Evolutionary conservation across 2,888 invertebrate species (phyloP).

Genomic region (Beris morrisii): DNA sequence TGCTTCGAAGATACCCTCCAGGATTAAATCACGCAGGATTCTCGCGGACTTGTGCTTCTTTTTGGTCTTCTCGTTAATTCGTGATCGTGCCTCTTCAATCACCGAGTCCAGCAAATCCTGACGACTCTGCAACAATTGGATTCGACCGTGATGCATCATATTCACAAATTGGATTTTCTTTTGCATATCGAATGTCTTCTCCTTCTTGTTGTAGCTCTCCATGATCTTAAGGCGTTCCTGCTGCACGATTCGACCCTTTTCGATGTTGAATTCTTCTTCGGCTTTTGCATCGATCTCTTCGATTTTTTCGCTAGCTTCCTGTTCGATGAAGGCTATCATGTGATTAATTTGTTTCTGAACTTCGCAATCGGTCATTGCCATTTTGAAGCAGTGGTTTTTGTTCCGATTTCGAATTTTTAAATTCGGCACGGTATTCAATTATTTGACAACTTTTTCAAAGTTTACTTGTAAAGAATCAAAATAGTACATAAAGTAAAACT

Average conservation of each 20-base stretch:
- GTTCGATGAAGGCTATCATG: conserved; percentile 99
- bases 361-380: conserved; percentile 43
- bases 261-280: conserved; percentile 98
- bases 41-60: conserved; percentile 67
- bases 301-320: conserved; percentile 98
- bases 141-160: conserved; percentile 91
- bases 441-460: no score
- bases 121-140: conserved; percentile 78
- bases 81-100: conserved; percentile 82
- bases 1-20: conserved; percentile 80
- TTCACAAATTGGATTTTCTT: conserved; percentile 97
- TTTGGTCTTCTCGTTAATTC: conserved; percentile 68
- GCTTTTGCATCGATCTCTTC: conserved; percentile 99
- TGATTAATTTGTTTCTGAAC: conserved; percentile 78
- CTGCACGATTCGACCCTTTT: conserved; percentile 94
- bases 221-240: conserved; percentile 95
- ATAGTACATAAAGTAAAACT: no score
- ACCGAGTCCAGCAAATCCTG: conserved; percentile 88
- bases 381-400: not conserved
- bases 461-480: no score
- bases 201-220: conserved; percentile 96
- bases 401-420: no score
- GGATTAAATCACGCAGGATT: conserved; percentile 76
- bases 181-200: conserved; percentile 95
- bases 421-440: no score